These are phyloP conservation scores for Andrena minutula DNA, from an alignment of 2,888 invertebrate genomes.

Conservation along the genomic window DNA sequence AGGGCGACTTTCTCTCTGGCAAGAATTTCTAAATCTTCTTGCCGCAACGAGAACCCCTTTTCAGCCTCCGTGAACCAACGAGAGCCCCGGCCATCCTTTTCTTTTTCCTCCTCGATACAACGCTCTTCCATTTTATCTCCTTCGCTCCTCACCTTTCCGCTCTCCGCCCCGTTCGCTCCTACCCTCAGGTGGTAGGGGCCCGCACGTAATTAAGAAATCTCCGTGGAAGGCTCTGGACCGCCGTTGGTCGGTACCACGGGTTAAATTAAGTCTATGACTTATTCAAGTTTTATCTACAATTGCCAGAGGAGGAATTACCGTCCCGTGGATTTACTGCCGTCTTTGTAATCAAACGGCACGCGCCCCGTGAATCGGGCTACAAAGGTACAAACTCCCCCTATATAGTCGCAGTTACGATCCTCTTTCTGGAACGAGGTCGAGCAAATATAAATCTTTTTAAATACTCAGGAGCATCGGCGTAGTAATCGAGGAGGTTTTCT, in stretches of 20 bases:
- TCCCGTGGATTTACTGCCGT: conserved; percentile 77
- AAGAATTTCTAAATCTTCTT: conserved; percentile 76
- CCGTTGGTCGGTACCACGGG: conserved; percentile 69
- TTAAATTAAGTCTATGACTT: conserved; percentile 85
- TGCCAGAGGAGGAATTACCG: conserved; percentile 81
- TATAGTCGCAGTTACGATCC: not conserved
- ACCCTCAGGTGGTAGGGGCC: conserved; percentile 29
- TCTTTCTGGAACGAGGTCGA: not conserved
- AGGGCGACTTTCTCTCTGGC: conserved; percentile 51
- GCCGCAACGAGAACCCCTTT: conserved; percentile 69
- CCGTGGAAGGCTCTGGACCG: conserved; percentile 74
- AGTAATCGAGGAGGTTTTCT: too few relatives aligned
- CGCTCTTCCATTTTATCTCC: conserved; percentile 42
- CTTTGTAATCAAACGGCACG: conserved; percentile 80
- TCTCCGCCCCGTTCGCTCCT: conserved; percentile 23
- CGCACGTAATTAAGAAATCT: conserved; percentile 84
- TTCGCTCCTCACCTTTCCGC: conserved; percentile 28
- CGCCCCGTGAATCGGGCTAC: conserved; percentile 45
- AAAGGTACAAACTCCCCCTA: not conserved
- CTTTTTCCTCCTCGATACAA: conserved; percentile 36
- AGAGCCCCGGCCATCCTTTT: conserved; percentile 17
- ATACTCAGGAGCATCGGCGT: too few relatives aligned
- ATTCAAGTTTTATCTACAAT: conserved; percentile 84
- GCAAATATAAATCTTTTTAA: not conserved
- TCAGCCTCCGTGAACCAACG: conserved; percentile 27